Conservation (phyloP, 2,797 vertebrate genomes). For the Crocidura indochinensis region DNA sequence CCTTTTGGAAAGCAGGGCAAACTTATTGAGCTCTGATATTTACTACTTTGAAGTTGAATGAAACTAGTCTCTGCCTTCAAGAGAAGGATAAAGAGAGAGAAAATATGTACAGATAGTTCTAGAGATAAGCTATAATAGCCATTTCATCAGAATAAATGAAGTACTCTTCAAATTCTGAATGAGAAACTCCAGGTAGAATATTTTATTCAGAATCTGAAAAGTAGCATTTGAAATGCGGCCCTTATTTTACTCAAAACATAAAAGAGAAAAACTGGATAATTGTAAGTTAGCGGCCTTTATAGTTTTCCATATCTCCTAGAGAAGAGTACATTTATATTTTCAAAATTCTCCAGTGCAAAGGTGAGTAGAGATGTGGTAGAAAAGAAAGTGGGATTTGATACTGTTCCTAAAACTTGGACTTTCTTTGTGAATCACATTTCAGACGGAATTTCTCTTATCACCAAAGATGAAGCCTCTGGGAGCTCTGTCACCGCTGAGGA, state of each 20-base stretch:
- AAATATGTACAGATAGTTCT: neutral
- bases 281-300: neutral
- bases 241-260: constrained; percentile 58
- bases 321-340: neutral
- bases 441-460: constrained; percentile 96
- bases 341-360: neutral
- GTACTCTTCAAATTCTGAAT: constrained; percentile 45
- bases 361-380: neutral
- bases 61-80: neutral
- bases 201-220: too few relatives aligned
- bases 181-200: neutral
- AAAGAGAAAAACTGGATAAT: neutral
- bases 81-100: constrained; percentile 29
- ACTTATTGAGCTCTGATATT: neutral
- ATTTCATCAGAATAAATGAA: constrained; percentile 39
- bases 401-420: constrained; percentile 51
- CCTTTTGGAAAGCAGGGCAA: neutral
- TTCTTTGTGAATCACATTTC: constrained; percentile 68
- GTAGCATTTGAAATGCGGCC: neutral
- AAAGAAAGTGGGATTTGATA: neutral
- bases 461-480: constrained; percentile 94
- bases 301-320: constrained; percentile 7
- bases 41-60: constrained; percentile 21
- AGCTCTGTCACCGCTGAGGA: constrained; percentile 93
- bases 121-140: neutral